These are phyloP conservation scores for Phasianus colchicus DNA, from an alignment of 2,113 vertebrate genomes.

Conservation along the genomic window DNA sequence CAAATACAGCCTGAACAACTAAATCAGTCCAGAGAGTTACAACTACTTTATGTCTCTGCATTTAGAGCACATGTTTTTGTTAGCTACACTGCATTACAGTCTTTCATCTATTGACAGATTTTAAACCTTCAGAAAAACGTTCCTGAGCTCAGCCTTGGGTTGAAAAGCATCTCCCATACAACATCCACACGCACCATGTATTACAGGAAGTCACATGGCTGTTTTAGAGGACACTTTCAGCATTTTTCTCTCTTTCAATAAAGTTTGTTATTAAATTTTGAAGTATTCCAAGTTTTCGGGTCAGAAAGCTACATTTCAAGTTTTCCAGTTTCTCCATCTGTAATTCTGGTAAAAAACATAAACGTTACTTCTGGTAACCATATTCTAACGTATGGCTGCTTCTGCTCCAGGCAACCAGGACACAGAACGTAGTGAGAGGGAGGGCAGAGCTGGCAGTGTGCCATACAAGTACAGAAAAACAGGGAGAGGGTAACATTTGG, in stretches of 20 bases:
- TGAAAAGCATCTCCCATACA: accelerated
- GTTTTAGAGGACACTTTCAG: not conserved
- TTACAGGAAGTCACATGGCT: not conserved
- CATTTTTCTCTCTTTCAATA: not conserved
- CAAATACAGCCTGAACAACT: not conserved
- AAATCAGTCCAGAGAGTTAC: not conserved
- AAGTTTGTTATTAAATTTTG: not conserved
- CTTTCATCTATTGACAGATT: not conserved
- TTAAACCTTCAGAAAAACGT: not conserved
- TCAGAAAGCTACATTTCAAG: not conserved
- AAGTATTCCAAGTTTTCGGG: not conserved
- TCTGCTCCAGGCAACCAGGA: not conserved
- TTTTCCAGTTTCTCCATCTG: not conserved
- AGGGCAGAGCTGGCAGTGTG: constrained; percentile 28
- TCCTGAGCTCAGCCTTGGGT: not conserved
- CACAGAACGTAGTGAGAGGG: constrained; percentile 16
- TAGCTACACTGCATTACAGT: accelerated
- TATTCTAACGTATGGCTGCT: not conserved
- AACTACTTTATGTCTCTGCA: not conserved
- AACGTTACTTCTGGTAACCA: not conserved
- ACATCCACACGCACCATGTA: not conserved
- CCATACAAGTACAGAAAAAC: constrained; percentile 65
- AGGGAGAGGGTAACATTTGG: constrained; percentile 64
- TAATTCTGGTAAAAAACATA: not conserved
- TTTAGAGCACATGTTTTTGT: not conserved